Percentiles rank a stretch among this genome's conserved stretches.
These are phyloP conservation scores for Hystrix brachyura DNA, from an alignment of 2,113 vertebrate species.

Conservation along the genomic window DNA sequence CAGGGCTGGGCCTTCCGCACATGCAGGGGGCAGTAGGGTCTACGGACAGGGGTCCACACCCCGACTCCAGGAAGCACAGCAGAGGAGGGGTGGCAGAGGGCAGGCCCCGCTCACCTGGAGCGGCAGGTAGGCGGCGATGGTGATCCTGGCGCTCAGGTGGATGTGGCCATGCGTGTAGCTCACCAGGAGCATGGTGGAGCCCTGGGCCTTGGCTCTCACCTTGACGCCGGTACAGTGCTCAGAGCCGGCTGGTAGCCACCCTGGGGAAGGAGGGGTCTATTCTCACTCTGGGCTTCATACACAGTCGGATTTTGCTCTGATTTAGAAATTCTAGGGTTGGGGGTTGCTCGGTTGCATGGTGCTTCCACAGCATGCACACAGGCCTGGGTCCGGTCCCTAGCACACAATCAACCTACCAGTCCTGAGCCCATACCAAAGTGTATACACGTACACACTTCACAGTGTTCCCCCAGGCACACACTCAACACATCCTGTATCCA, in stretches of 20 bases:
- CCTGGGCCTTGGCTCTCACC: conserved; percentile 91
- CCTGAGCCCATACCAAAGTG: not conserved
- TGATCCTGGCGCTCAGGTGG: conserved; percentile 93
- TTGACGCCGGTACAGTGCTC: conserved; percentile 93
- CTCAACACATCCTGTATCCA: not conserved
- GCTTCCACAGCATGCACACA: not conserved
- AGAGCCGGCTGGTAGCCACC: conserved; percentile 88
- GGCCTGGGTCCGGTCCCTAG: not conserved
- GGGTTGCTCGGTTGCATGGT: not conserved
- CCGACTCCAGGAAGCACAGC: fast-evolving
- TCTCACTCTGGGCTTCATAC: not conserved
- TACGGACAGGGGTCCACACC: not conserved
- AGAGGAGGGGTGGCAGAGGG: not conserved
- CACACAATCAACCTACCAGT: not conserved
- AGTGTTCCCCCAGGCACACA: no score
- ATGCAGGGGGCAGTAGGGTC: not conserved
- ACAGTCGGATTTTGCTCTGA: not conserved
- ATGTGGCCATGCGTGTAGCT: conserved; percentile 92
- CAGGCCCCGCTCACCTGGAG: conserved; percentile 90
- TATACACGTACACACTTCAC: not conserved
- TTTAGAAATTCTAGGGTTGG: not conserved
- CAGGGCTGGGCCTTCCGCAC: no score
- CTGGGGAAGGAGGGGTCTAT: conserved; percentile 81
- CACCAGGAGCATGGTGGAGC: conserved; percentile 91
- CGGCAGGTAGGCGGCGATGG: conserved; percentile 93